Evolutionary conservation across 2,797 vertebrate species (phyloP).

Genomic region (Syngnathus acus): DNA sequence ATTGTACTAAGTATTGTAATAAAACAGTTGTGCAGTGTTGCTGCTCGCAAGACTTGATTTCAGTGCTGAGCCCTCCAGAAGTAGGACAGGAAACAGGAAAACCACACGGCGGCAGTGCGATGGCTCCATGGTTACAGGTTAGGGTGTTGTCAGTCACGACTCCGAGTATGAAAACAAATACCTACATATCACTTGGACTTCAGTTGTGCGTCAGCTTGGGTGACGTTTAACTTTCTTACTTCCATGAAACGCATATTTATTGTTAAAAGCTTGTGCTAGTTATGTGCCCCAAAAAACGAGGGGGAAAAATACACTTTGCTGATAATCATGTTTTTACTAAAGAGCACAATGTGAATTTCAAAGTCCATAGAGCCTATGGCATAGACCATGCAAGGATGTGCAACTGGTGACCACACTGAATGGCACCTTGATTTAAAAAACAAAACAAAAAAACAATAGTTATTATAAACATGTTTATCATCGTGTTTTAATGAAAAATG

Average conservation of each 20-base stretch:
- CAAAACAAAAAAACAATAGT: too few species aligned
- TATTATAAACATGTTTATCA: too few species aligned
- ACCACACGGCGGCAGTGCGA: constrained; percentile 63
- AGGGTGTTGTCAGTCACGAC: constrained; percentile 50
- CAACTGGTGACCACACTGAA: too few species aligned
- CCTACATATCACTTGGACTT: too few species aligned
- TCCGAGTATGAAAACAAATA: not conserved
- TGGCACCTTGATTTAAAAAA: too few species aligned
- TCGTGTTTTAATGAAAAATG: too few species aligned
- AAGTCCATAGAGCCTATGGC: not conserved
- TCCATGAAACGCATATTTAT: not conserved
- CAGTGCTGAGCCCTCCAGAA: constrained; percentile 24
- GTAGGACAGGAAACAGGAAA: constrained; percentile 76
- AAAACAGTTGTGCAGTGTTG: constrained; percentile 5
- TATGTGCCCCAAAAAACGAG: too few species aligned
- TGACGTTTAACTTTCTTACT: not conserved
- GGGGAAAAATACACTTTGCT: not conserved
- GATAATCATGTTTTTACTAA: not conserved
- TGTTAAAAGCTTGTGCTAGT: not conserved
- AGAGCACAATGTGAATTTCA: not conserved
- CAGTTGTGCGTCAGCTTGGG: not conserved
- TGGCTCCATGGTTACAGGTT: constrained; percentile 63
- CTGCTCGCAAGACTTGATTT: constrained; percentile 18
- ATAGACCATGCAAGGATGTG: too few species aligned
- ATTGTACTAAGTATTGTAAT: not conserved